A percentile compares a stretch with the other conserved stretches of the same genome.
Conservation (phyloP, 2,888 invertebrate species). For the Nematopogon swammerdamellus region DNA sequence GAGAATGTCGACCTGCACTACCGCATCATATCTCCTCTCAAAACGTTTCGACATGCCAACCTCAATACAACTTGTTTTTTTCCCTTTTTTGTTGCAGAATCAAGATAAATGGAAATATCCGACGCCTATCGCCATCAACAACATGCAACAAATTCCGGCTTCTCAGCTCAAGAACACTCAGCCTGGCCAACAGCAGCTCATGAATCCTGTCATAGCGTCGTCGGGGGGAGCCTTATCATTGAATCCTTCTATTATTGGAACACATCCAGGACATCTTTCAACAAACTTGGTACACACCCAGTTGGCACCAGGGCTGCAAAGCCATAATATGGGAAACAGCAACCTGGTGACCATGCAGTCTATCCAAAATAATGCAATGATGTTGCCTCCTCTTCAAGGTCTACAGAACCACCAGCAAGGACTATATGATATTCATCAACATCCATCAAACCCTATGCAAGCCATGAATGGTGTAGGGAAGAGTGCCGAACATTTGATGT, state of each 20-base stretch:
- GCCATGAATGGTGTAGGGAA: conserved; percentile 52
- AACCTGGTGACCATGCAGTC: conserved; percentile 20
- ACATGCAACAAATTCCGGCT: conserved; percentile 54
- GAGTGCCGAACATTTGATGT: conserved; percentile 49
- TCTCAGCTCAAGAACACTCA: conserved; percentile 47
- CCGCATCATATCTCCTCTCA: too few species aligned
- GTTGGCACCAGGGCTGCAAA: conserved; percentile 45
- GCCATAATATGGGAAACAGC: conserved; percentile 43
- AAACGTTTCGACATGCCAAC: too few species aligned
- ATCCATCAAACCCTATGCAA: conserved; percentile 45
- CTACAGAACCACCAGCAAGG: conserved; percentile 54
- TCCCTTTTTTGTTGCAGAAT: conserved; percentile 60
- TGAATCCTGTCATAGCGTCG: conserved; percentile 45
- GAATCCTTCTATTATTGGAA: conserved; percentile 46
- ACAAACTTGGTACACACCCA: conserved; percentile 55
- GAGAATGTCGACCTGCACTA: too few species aligned
- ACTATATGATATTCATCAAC: conserved; percentile 47
- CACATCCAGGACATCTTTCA: conserved; percentile 43
- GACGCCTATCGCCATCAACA: conserved; percentile 55
- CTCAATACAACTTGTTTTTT: too few species aligned
- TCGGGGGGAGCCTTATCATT: conserved; percentile 44
- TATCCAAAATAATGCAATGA: conserved; percentile 46
- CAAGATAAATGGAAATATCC: conserved; percentile 87
- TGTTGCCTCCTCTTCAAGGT: conserved; percentile 46
- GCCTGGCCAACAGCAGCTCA: conserved; percentile 50